Evolutionary conservation across 2,888 invertebrate genomes (phyloP), one percentile per base, ranked within the genome.

Genomic region (Drosophila formosana): DNA sequence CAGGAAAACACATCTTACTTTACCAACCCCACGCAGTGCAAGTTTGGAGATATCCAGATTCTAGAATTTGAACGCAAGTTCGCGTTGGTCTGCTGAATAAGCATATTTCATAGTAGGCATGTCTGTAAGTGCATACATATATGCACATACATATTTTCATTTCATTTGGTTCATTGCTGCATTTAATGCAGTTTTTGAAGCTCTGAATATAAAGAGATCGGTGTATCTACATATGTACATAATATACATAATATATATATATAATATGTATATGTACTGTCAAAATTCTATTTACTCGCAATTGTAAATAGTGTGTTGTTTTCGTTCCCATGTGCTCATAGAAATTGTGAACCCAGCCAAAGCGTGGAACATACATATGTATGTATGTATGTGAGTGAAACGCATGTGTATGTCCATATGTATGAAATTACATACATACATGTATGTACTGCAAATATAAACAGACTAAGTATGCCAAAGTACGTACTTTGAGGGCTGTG

Each of bases 311-410:
- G 18, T 45, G 25, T 18, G 1, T 30, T 53, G 52, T 53, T 55
- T 57, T 39, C 34, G 34, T 69, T 46, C 70, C 32, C 49, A 69
- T 52, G 51, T 55, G 47, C 39, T 45, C 13, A 47, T 18, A 25
- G 43, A 67, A 51, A 46, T 55, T 46, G 60, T 47, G 49, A 34
- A 51, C 51, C 62, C 62, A 77, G 34, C 32, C n/a, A 46, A 47
- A 58, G 53, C 34, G 50, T 51, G 43, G 39, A 60, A 74, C 63
- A 56, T 69, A 18, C 18, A 18, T 18, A 18, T 18, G 18, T 18
- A 69, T 49, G 74, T 45, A 28, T 37, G 49, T 18, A 69, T 49
- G 74, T 45, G 34, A 30, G 49, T 41, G 34, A 51, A 76, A 37
- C 60, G 23, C 61, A 75, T 66, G 52, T 56, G 26, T 11, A 11